Base-by-base conservation (phyloP, 2,888 invertebrate species). In the Drosophila neotestacea region DNA sequence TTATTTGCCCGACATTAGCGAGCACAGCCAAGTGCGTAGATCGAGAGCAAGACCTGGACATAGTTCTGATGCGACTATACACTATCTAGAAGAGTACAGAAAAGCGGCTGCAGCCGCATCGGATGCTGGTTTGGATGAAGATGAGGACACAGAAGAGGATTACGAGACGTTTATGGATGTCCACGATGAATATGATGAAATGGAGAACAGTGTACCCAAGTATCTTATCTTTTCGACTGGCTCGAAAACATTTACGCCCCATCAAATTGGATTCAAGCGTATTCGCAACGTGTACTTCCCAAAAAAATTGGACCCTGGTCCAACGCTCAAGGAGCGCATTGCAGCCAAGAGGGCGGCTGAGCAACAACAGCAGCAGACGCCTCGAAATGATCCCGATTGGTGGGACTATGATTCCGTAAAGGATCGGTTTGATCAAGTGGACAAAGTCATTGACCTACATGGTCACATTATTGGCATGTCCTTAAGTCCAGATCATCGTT, bases 391-490 rank as follows among this genome's bases (percentile, higher is more conserved):
- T 85, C 95, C 95, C 0, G 94, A 95, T 89, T 95, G 95, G 95
- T 92, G 94, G 75, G 94, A 96, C 91, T 95, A 94, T 83, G 94
- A 95, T 68, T 93, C 95, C 3, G 95, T 96, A 4, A 94, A 94
- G 6, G 94, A 95, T 86, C 94, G 94, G 81, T 96, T 95, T 77
- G 96, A 97, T 90, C 94, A 94, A 89, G 94, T 96, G 13, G 97
- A 97, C 92, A 95, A 96, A 91, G 92, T 96, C 6, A 96, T 97
- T 70, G 97, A 97, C 92, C 93, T 97, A 56, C 95, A 96, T 90
- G 97, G 97, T 0, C 96, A 97, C 90, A 97, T 97, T 65, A 96
- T 97, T 81, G 97, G 97, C 80, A 96, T 97, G 96, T 95, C 96
- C 2, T 93, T 97, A 11, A 96, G 96, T 71, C 97, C 97, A 0